A percentile compares a stretch with the other conserved stretches of the same genome.
These are phyloP conservation scores for Toxotes lorentzi DNA, from an alignment of 2,797 vertebrate genomes.

Conservation along the genomic window DNA sequence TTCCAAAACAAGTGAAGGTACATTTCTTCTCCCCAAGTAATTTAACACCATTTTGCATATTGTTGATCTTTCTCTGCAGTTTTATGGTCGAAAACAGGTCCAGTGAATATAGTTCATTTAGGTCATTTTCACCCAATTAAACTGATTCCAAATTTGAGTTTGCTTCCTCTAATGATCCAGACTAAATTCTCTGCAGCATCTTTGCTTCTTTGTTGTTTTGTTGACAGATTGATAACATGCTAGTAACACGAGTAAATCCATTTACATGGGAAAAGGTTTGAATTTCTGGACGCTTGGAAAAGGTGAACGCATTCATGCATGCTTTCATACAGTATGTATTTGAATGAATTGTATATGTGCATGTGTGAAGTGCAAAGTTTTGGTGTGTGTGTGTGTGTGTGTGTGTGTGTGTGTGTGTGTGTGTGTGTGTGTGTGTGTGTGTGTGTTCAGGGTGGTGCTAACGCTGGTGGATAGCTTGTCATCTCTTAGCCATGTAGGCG, in stretches of 20 bases:
- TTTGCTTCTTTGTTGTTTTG: background rate
- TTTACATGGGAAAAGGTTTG: background rate
- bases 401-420: background rate
- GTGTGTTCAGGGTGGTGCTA: conserved; percentile 4
- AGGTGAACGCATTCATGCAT: conserved; percentile 6
- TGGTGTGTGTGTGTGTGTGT: background rate
- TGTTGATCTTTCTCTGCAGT: background rate
- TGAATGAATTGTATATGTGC: background rate
- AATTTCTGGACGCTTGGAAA: background rate
- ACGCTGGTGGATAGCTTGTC: conserved; percentile 14
- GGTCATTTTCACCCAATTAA: background rate
- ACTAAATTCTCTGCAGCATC: background rate
- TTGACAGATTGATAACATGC: background rate
- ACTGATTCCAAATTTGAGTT: background rate
- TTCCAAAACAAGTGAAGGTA: background rate
- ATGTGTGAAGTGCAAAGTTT: background rate
- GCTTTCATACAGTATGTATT: background rate
- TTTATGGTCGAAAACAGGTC: background rate
- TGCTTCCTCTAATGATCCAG: background rate
- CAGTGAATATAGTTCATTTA: background rate
- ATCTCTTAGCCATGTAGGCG: conserved; percentile 34
- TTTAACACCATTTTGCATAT: background rate
- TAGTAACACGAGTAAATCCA: background rate
- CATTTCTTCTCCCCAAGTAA: background rate
- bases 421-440: background rate